These are phyloP conservation scores for Rhineura floridana DNA, from an alignment of 2,113 vertebrate genomes.

Conservation along the genomic window DNA sequence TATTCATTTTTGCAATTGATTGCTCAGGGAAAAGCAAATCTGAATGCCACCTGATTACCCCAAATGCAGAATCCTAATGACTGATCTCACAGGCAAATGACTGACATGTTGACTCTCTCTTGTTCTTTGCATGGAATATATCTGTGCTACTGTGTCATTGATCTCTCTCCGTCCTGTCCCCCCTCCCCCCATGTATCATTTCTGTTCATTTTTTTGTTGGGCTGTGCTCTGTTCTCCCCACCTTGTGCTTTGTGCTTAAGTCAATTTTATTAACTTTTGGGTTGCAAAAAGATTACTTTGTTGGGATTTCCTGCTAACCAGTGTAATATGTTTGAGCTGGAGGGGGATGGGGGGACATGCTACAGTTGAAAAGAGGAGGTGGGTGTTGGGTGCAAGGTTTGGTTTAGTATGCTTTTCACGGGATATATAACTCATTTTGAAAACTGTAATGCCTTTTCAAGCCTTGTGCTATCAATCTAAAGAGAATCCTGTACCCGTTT, in stretches of 20 bases:
- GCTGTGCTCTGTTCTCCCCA: neutral
- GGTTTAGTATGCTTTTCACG: neutral
- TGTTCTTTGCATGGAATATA: neutral
- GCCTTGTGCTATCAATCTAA: neutral
- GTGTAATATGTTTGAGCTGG: neutral
- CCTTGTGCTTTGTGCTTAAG: neutral
- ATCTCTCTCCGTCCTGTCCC: constrained; percentile 7
- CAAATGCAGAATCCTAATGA: neutral
- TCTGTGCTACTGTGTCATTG: neutral
- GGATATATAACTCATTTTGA: neutral
- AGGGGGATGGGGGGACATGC: neutral
- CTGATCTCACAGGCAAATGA: neutral
- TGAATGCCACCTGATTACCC: neutral
- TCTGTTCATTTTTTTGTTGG: constrained; percentile 1
- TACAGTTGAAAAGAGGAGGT: neutral
- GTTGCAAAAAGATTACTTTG: constrained; percentile 22
- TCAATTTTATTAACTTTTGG: constrained; percentile 29
- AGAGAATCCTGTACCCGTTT: neutral
- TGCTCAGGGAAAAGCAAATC: neutral
- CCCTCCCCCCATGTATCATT: neutral
- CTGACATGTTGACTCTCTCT: neutral
- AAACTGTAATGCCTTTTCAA: neutral
- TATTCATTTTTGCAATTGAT: neutral
- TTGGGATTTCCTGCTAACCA: constrained; percentile 24
- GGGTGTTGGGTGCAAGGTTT: neutral